phyloP scores from a whole-genome alignment of 1,140 invertebrate genomes.

The Drosophila ambigua region DNA sequence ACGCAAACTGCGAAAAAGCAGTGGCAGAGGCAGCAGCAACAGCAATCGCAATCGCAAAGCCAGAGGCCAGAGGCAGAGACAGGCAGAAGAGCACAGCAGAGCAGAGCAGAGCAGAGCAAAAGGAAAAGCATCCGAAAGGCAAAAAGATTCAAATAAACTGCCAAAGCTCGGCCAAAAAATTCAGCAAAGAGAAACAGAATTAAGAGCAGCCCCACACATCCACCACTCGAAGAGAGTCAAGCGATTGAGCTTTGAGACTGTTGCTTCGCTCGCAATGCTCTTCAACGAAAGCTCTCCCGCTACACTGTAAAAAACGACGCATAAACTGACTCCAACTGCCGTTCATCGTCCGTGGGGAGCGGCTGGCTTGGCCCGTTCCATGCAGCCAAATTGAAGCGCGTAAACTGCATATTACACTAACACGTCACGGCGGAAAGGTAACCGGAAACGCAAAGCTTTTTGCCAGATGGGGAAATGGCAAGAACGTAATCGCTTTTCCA shows the following conservation, averaged over 20 bases:
- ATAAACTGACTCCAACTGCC: neutral
- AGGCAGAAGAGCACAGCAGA: constrained; percentile 34
- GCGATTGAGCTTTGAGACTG: constrained; percentile 33
- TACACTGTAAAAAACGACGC: constrained; percentile 44
- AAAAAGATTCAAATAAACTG: constrained; percentile 28
- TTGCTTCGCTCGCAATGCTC: constrained; percentile 11
- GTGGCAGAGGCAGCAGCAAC: constrained; percentile 16
- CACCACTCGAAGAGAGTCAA: constrained; percentile 20
- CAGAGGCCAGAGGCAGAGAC: neutral
- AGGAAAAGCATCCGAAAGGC: constrained; percentile 16
- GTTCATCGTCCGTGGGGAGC: neutral
- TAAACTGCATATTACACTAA: constrained; percentile 64
- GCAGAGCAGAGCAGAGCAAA: constrained; percentile 31
- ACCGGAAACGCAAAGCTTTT: constrained; percentile 75
- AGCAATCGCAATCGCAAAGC: constrained; percentile 39
- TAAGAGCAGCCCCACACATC: constrained; percentile 10
- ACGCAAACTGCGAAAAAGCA: constrained; percentile 28
- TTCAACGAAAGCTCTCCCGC: constrained; percentile 31
- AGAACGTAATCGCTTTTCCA: constrained; percentile 71
- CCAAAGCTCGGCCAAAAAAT: constrained; percentile 38
- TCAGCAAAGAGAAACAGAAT: constrained; percentile 8
- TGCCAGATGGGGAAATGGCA: constrained; percentile 46
- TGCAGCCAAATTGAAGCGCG: constrained; percentile 58
- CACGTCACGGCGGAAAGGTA: constrained; percentile 67
- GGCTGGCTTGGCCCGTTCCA: constrained; percentile 1